Evolutionary conservation across 1,140 invertebrate genomes (phyloP).

Genomic region (Geopemphigus sp.): DNA sequence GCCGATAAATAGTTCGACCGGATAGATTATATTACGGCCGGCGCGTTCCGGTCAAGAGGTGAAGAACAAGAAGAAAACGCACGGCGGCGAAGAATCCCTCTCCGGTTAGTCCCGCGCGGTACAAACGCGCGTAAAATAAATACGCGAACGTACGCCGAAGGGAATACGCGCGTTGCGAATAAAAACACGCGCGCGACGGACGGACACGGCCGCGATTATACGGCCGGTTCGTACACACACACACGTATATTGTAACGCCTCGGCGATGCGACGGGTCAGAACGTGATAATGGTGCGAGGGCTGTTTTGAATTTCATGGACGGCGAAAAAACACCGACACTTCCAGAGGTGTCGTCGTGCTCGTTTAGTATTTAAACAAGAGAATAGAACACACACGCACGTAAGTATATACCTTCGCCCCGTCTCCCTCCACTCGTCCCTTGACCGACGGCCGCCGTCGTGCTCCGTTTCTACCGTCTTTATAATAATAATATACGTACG

Average conservation of each 20-base stretch:
- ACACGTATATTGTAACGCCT: background rate
- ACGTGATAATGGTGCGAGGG: slow-evolving; percentile 24
- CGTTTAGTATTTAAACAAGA: slow-evolving; percentile 34
- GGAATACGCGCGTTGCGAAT: background rate
- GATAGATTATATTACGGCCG: too few species aligned
- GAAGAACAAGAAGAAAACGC: background rate
- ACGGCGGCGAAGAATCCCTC: too few species aligned
- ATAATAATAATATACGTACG: background rate
- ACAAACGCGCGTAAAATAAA: too few species aligned
- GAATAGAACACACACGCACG: background rate
- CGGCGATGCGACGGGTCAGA: slow-evolving; percentile 4
- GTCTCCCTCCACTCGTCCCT: background rate
- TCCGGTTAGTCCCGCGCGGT: too few species aligned
- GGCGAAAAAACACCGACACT: slow-evolving; percentile 6
- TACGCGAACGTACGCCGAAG: too few species aligned
- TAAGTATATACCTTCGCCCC: background rate
- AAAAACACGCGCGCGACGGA: background rate
- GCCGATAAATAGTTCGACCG: too few species aligned
- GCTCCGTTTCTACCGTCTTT: background rate
- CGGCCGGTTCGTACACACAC: background rate
- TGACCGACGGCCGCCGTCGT: background rate
- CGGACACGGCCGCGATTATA: too few species aligned
- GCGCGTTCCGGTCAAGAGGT: background rate
- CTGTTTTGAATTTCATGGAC: slow-evolving; percentile 39
- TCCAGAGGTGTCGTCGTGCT: slow-evolving; percentile 45